These are phyloP conservation scores for Malthinus flaveolus DNA, from an alignment of 2,888 invertebrate species.

Conservation along the genomic window DNA sequence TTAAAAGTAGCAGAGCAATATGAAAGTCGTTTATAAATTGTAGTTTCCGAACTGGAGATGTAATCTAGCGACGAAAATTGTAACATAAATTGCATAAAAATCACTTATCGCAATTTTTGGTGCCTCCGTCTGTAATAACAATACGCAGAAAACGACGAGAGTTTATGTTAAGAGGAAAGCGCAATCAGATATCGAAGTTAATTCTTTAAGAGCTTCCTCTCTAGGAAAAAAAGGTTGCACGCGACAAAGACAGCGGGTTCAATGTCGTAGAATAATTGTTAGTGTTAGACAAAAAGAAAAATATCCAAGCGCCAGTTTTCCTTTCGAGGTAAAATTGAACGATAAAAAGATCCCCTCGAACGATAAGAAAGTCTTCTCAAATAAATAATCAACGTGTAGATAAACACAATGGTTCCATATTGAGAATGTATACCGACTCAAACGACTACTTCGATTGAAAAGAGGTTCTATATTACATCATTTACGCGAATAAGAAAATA, in stretches of 20 bases:
- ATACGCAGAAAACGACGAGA: constrained; percentile 21
- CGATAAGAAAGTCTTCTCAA: constrained; percentile 29
- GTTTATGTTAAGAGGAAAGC: constrained; percentile 24
- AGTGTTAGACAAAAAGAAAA: constrained; percentile 23
- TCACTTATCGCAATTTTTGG: constrained; percentile 26
- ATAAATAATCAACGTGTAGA: constrained; percentile 35
- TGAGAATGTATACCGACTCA: constrained; percentile 23
- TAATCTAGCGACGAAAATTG: constrained; percentile 11
- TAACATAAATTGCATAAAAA: constrained; percentile 29
- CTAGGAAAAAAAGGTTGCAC: constrained; percentile 9
- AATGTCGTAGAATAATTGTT: constrained; percentile 5
- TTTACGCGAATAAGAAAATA: constrained; percentile 22
- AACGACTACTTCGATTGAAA: constrained; percentile 27
- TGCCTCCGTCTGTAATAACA: constrained; percentile 25
- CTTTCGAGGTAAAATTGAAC: constrained; percentile 18
- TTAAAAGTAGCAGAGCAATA: too few species aligned
- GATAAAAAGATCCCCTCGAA: constrained; percentile 31
- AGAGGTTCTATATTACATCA: constrained; percentile 24
- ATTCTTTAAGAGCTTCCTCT: constrained; percentile 34
- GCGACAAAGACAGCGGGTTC: constrained; percentile 8
- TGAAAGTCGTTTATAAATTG: too few species aligned
- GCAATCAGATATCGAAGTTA: constrained; percentile 32
- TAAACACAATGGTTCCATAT: constrained; percentile 31
- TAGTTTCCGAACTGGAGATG: too few species aligned
- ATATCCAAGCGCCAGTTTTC: constrained; percentile 17